Evolutionary conservation across 1,140 invertebrate species (phyloP).

Genomic region (Melanaphis sacchari): DNA sequence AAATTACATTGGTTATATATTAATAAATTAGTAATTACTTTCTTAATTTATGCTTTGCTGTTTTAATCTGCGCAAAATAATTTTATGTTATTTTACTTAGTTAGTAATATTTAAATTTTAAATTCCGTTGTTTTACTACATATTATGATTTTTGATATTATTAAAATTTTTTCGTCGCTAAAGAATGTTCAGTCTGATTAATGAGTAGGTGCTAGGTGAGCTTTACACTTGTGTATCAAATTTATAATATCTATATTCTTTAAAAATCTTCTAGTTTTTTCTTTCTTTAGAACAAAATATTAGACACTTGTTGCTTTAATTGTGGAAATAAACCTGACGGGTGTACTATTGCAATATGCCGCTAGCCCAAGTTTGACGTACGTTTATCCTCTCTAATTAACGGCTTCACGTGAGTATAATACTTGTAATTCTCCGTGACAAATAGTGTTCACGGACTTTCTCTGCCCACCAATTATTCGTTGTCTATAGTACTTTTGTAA

Average conservation of each 20-base stretch:
- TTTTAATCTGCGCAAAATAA: not conserved
- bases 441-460: slow-evolving; percentile 26
- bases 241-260: not conserved
- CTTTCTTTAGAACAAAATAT: slow-evolving; percentile 23
- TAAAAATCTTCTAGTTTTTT: not conserved
- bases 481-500: slow-evolving; percentile 37
- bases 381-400: slow-evolving; percentile 49
- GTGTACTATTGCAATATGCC: not conserved
- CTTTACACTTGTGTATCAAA: not conserved
- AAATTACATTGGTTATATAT: not conserved
- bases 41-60: not conserved
- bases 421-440: slow-evolving; percentile 37
- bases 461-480: slow-evolving; percentile 44
- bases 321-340: slow-evolving; percentile 13
- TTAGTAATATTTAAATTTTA: not conserved
- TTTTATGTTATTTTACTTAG: not conserved
- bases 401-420: slow-evolving; percentile 38
- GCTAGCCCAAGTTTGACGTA: slow-evolving; percentile 3
- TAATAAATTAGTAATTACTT: too few species aligned
- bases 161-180: not conserved
- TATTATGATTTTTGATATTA: not conserved
- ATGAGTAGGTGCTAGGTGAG: not conserved
- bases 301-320: slow-evolving; percentile 40
- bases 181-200: not conserved
- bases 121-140: not conserved